phyloP scores from a whole-genome alignment of 1,140 invertebrate species.

The Drosophila asahinai region DNA sequence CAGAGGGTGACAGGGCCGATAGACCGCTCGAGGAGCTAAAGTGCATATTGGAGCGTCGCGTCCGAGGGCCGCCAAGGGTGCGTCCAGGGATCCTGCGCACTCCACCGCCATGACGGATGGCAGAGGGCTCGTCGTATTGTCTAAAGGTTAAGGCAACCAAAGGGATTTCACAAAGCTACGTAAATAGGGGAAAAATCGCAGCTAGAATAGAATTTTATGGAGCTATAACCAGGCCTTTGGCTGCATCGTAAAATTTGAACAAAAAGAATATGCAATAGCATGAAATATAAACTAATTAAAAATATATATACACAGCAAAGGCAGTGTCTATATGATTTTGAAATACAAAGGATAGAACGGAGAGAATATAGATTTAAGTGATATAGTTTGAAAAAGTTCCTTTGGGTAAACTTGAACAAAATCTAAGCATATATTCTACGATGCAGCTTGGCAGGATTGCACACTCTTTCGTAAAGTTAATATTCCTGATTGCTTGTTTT shows the following conservation, averaged over 20 bases:
- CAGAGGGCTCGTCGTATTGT: slow-evolving; percentile 92
- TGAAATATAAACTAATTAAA: neutral
- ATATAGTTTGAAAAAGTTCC: too few relatives aligned
- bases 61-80: slow-evolving; percentile 90
- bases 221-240: slow-evolving; percentile 1
- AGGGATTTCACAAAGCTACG: slow-evolving; percentile 3
- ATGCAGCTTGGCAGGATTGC: neutral
- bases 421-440: neutral
- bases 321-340: neutral
- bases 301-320: neutral
- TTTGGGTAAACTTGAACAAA: too few relatives aligned
- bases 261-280: too few relatives aligned
- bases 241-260: slow-evolving; percentile 12
- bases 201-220: neutral
- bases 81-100: slow-evolving; percentile 93
- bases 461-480: neutral
- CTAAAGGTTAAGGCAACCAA: slow-evolving; percentile 87
- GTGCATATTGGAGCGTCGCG: slow-evolving; percentile 95
- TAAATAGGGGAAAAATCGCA: neutral
- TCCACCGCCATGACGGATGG: slow-evolving; percentile 91
- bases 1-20: slow-evolving; percentile 92
- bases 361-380: too few relatives aligned
- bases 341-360: too few relatives aligned
- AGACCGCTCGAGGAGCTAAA: slow-evolving; percentile 93
- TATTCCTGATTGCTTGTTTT: slow-evolving; percentile 25